phyloP scores from a whole-genome alignment of 2,113 vertebrate genomes.

The Hirundichthys speculiger region DNA sequence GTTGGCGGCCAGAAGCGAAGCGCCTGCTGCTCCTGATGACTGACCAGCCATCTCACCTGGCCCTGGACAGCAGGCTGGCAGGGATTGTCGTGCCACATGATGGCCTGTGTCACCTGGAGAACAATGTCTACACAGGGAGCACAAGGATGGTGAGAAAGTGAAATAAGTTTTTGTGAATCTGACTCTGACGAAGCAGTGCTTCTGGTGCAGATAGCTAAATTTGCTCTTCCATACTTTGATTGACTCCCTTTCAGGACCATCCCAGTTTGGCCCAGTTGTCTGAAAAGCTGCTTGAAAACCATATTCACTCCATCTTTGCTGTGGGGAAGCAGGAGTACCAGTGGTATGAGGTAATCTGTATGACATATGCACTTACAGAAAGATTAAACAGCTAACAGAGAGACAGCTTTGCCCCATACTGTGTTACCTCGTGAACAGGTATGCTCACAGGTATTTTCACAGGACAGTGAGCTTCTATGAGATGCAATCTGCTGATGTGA shows the following conservation, averaged over 20 bases:
- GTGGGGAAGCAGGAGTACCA: conserved; percentile 92
- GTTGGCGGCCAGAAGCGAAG: conserved; percentile 94
- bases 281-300: conserved; percentile 93
- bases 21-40: conserved; percentile 95
- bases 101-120: conserved; percentile 92
- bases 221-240: background rate
- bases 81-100: conserved; percentile 95
- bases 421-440: background rate
- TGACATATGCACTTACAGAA: background rate
- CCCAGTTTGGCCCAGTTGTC: conserved; percentile 92
- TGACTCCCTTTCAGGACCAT: conserved; percentile 85
- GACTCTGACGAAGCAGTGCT: background rate
- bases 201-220: background rate
- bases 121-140: conserved; percentile 89
- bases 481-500: too few relatives aligned
- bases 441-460: too few relatives aligned
- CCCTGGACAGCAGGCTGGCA: conserved; percentile 94
- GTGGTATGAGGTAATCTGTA: conserved; percentile 95
- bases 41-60: conserved; percentile 96
- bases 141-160: conserved; percentile 88
- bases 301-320: conserved; percentile 93
- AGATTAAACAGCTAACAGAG: too few relatives aligned
- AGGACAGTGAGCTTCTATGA: too few relatives aligned
- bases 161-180: background rate
- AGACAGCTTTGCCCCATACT: background rate